Evolutionary conservation across 37 sponge, comb jelly and placozoan genomes (phyloP).

Genomic region (Chondrilla cf. caribensis): DNA sequence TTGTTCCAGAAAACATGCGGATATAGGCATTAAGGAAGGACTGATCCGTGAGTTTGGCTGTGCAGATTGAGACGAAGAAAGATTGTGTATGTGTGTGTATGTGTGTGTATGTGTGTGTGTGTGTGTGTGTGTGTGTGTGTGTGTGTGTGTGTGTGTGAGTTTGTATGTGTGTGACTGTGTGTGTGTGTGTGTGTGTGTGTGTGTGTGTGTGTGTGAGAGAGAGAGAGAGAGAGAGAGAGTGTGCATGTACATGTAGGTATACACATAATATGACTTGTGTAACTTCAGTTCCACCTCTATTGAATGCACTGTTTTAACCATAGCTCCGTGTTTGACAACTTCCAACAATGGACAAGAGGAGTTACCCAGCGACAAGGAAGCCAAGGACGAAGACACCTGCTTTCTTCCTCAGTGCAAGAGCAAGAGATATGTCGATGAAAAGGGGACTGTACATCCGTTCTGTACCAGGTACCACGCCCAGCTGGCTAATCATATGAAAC

Average conservation of each 20-base stretch:
- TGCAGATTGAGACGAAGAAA: too few species aligned
- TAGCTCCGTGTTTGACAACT: too few species aligned
- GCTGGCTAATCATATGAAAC: slow-evolving; percentile 28
- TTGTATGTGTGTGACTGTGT: background rate
- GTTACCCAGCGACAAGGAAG: background rate
- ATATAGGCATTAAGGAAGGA: slow-evolving; percentile 38
- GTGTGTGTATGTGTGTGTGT: background rate
- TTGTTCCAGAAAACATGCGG: background rate
- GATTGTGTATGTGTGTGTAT: too few species aligned
- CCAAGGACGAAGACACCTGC: slow-evolving; percentile 8
- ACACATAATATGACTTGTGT: too few species aligned
- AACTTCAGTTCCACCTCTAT: too few species aligned
- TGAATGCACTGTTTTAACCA: too few species aligned
- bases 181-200: background rate
- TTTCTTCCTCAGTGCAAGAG: slow-evolving; percentile 9
- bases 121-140: slow-evolving; percentile 1
- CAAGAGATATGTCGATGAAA: background rate
- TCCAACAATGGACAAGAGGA: too few species aligned
- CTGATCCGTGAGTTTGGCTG: slow-evolving; percentile 62
- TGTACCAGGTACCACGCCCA: slow-evolving; percentile 72
- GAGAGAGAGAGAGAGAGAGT: background rate
- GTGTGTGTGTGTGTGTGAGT: background rate
- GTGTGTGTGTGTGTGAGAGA: background rate
- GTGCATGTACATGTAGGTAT: background rate
- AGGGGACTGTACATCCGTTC: slow-evolving; percentile 37